Conservation (phyloP, 1,140 invertebrate species). For the Halesus radiatus region DNA sequence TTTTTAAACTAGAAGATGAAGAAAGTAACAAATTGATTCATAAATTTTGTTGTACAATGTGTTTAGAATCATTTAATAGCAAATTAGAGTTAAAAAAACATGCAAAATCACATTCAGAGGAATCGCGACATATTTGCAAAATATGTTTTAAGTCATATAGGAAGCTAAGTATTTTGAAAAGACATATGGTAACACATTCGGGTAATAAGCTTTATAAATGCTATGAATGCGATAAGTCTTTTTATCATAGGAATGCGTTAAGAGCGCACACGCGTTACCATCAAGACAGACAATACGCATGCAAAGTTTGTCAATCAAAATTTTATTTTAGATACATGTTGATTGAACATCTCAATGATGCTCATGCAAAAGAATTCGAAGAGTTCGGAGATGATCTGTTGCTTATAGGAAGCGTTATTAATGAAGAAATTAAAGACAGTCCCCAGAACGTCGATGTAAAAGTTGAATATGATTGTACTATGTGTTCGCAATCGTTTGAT, state of each 20-base stretch:
- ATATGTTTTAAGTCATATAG: slow-evolving; percentile 50
- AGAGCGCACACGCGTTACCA: slow-evolving; percentile 47
- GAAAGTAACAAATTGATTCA: background rate
- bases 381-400: slow-evolving; percentile 8
- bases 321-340: slow-evolving; percentile 45
- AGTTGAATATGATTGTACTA: slow-evolving; percentile 46
- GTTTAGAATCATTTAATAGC: slow-evolving; percentile 40
- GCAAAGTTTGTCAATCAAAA: slow-evolving; percentile 31
- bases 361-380: slow-evolving; percentile 31
- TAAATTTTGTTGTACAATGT: slow-evolving; percentile 47
- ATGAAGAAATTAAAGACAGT: slow-evolving; percentile 16
- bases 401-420: background rate
- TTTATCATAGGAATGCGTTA: slow-evolving; percentile 45
- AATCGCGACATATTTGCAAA: slow-evolving; percentile 47
- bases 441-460: slow-evolving; percentile 1
- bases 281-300: slow-evolving; percentile 44
- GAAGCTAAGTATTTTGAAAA: slow-evolving; percentile 48
- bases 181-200: slow-evolving; percentile 48
- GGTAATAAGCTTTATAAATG: slow-evolving; percentile 46
- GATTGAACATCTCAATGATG: slow-evolving; percentile 43
- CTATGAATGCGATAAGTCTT: slow-evolving; percentile 43
- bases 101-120: slow-evolving; percentile 33
- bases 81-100: slow-evolving; percentile 41
- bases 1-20: background rate
- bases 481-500: slow-evolving; percentile 49